These are phyloP conservation scores for Podiceps cristatus DNA, from an alignment of 2,113 vertebrate genomes.

Conservation along the genomic window DNA sequence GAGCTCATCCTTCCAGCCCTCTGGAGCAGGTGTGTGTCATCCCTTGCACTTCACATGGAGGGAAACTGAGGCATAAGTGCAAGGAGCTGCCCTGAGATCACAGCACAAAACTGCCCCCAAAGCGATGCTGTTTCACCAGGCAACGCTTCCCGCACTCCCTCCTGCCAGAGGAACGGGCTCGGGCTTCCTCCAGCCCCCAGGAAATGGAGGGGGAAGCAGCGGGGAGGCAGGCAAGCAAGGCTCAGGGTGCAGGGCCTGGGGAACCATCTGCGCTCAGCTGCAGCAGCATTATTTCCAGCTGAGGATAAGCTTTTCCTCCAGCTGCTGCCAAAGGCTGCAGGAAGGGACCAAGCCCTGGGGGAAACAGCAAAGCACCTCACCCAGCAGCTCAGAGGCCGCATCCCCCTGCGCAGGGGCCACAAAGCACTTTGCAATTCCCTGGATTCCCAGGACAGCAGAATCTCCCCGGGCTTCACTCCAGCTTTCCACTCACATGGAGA, in stretches of 20 bases:
- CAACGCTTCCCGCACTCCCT: not conserved
- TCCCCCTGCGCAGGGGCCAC: not conserved
- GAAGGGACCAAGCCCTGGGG: not conserved
- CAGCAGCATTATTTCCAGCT: not conserved
- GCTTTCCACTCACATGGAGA: not conserved
- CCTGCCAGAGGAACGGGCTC: not conserved
- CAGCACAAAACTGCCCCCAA: fast-evolving
- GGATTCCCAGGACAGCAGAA: fast-evolving
- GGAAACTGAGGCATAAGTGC: not conserved
- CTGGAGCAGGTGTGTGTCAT: fast-evolving
- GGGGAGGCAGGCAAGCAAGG: not conserved
- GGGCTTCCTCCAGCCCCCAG: not conserved
- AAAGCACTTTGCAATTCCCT: fast-evolving
- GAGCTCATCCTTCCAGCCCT: not conserved
- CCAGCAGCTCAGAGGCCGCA: not conserved
- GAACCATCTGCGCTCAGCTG: not conserved
- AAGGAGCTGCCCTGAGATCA: not conserved
- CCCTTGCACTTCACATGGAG: fast-evolving
- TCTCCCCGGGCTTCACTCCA: fast-evolving
- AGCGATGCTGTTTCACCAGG: fast-evolving
- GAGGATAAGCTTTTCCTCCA: not conserved
- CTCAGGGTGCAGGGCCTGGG: not conserved
- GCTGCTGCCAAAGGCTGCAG: not conserved
- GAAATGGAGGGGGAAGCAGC: not conserved
- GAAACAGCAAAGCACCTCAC: not conserved